A percentile compares a stretch with the other conserved stretches of the same genome.
Conservation (phyloP, 2,113 vertebrate species). For the Carassius auratus region DNA sequence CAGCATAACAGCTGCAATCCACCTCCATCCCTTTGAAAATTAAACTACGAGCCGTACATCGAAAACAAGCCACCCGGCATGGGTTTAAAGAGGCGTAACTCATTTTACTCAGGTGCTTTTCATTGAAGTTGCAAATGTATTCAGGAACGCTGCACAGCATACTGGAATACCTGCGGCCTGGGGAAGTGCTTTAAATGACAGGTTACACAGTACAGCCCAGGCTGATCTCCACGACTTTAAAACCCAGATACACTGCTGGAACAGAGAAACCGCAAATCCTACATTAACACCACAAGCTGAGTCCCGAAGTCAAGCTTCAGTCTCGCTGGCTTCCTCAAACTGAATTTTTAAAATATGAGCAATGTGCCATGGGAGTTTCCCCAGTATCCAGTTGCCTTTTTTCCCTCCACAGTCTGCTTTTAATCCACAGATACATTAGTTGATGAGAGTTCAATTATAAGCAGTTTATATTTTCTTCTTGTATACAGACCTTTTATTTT, state of each 20-base stretch:
- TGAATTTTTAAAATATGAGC: constrained; percentile 43
- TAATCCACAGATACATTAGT: neutral
- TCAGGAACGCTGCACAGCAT: neutral
- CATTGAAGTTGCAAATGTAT: constrained; percentile 33
- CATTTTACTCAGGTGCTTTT: neutral
- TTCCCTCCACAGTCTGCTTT: neutral
- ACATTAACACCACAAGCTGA: constrained; percentile 18
- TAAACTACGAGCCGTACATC: neutral
- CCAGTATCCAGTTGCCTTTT: constrained; percentile 1
- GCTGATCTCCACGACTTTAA: constrained; percentile 33
- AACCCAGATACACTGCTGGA: constrained; percentile 27
- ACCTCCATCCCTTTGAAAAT: neutral
- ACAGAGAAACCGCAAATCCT: constrained; percentile 39
- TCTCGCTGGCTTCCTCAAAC: constrained; percentile 33
- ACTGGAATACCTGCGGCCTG: constrained; percentile 21
- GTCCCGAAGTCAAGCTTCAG: constrained; percentile 32
- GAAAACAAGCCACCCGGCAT: neutral
- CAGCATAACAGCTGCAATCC: neutral
- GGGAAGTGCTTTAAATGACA: constrained; percentile 31
- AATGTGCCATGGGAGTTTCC: constrained; percentile 39
- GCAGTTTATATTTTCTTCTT: neutral
- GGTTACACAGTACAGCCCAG: constrained; percentile 9
- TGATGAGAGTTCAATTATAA: neutral
- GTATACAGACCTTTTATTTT: neutral
- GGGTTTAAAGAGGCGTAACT: constrained; percentile 28